These are phyloP conservation scores for Anadara kagoshimensis DNA, from an alignment of 1,140 invertebrate species.

Conservation along the genomic window DNA sequence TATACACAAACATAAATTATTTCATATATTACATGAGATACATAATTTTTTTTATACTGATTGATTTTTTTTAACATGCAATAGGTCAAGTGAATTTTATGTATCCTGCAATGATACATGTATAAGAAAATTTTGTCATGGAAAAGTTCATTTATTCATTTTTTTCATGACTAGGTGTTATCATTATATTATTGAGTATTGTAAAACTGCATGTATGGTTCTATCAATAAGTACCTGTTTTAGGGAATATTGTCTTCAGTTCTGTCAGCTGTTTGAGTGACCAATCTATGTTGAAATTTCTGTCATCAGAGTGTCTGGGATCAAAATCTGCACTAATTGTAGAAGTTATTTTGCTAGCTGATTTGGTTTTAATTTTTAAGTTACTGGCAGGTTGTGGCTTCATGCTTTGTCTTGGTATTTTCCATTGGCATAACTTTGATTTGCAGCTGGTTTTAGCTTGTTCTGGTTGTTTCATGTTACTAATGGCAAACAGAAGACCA, in stretches of 20 bases:
- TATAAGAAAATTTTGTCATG: neutral
- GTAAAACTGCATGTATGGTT: no score
- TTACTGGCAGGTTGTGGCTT: neutral
- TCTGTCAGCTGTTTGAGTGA: neutral
- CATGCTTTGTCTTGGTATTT: neutral
- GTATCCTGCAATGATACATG: no score
- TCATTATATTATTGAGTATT: no score
- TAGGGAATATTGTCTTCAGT: conserved; percentile 7
- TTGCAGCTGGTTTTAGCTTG: neutral
- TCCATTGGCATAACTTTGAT: conserved; percentile 14
- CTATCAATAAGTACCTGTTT: neutral
- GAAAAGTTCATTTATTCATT: neutral
- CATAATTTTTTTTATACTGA: no score
- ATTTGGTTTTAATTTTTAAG: neutral
- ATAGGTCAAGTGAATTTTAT: no score
- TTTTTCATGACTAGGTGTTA: no score
- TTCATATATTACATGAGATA: neutral
- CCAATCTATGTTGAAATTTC: neutral
- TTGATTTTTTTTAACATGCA: no score
- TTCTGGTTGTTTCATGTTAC: neutral
- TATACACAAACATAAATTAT: neutral
- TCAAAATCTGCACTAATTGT: neutral
- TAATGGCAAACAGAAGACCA: conserved; percentile 7
- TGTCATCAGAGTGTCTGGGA: conserved; percentile 7
- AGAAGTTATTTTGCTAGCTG: neutral